These are phyloP conservation scores for Enteromius unitaeniatus DNA, from an alignment of 2,797 vertebrate species.

Conservation along the genomic window DNA sequence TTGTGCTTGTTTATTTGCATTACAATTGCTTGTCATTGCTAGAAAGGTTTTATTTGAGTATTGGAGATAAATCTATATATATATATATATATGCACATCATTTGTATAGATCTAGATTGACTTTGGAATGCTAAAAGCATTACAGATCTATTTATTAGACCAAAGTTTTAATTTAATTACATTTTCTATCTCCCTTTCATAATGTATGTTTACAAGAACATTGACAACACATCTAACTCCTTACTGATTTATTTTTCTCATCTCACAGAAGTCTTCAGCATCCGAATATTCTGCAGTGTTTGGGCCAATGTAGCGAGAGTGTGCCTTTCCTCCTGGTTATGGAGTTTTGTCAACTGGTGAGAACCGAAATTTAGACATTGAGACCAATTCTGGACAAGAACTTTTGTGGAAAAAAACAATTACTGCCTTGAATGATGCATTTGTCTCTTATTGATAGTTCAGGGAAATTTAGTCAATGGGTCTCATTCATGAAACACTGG, in stretches of 20 bases:
- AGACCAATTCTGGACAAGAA: background rate
- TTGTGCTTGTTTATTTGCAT: background rate
- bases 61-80: background rate
- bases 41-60: background rate
- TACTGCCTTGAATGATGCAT: background rate
- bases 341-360: constrained; percentile 95
- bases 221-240: constrained; percentile 2
- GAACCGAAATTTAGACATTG: constrained; percentile 37
- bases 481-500: background rate
- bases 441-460: background rate
- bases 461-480: background rate
- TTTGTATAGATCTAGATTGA: background rate
- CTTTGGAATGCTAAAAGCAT: constrained; percentile 35
- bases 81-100: background rate
- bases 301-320: constrained; percentile 89
- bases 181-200: constrained; percentile 17
- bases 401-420: background rate
- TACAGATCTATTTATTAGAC: constrained; percentile 56
- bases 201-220: constrained; percentile 7
- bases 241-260: constrained; percentile 26
- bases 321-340: constrained; percentile 91
- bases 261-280: constrained; percentile 88
- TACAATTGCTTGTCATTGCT: background rate
- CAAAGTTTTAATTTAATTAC: constrained; percentile 57
- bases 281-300: constrained; percentile 91